Conservation (phyloP, 2,888 invertebrate genomes). For the Pimpla rufipes region DNA sequence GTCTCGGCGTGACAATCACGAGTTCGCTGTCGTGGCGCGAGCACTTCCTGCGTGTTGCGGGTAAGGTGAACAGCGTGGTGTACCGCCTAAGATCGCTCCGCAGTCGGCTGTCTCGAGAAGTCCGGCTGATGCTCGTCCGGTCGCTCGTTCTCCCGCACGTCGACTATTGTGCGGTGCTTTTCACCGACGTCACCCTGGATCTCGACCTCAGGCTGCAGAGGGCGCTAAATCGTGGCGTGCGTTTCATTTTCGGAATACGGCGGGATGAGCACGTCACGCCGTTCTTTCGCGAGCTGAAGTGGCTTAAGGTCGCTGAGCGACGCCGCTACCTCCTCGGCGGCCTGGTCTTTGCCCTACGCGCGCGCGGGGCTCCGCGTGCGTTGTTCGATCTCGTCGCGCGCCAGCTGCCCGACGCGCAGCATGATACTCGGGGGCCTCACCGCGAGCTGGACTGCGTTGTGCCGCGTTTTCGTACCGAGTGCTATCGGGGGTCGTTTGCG, state of each 20-base stretch:
- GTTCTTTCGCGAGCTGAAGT: background rate
- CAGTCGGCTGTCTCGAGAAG: background rate
- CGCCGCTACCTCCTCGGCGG: background rate
- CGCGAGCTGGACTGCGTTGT: background rate
- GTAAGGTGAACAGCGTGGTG: background rate
- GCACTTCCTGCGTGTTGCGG: background rate
- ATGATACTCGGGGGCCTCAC: background rate
- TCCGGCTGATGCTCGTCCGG: background rate
- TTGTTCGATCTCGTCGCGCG: background rate
- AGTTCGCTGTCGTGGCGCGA: background rate
- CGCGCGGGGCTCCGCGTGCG: background rate
- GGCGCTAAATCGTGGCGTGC: slow-evolving; percentile 13
- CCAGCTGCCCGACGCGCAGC: background rate
- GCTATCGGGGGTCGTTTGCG: background rate
- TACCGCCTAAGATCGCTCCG: background rate
- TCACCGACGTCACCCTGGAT: slow-evolving; percentile 26
- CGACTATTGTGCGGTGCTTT: background rate
- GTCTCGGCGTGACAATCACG: background rate
- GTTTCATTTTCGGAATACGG: slow-evolving; percentile 22
- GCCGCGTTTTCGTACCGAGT: background rate
- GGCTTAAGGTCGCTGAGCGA: background rate
- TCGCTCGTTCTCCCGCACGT: background rate
- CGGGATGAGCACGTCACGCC: slow-evolving; percentile 29
- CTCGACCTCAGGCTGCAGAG: slow-evolving; percentile 24
- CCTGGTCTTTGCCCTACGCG: background rate